These are phyloP conservation scores for Nannobrachium achirus DNA, from an alignment of 2,113 vertebrate species.

Conservation along the genomic window DNA sequence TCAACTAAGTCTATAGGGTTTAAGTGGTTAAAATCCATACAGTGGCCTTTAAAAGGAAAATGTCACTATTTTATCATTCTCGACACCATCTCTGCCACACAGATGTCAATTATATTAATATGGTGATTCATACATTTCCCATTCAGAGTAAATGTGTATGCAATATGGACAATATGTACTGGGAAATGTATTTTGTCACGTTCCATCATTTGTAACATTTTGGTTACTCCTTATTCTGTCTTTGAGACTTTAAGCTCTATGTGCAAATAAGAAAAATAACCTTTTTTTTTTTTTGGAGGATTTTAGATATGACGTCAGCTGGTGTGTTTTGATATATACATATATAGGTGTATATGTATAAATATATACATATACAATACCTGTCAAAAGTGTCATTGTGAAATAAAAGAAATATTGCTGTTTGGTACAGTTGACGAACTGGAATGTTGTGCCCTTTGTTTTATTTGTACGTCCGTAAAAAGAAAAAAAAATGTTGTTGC, in stretches of 20 bases:
- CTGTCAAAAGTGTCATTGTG: conserved; percentile 74
- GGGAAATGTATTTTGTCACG: conserved; percentile 57
- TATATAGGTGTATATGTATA: neutral
- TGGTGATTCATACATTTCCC: conserved; percentile 50
- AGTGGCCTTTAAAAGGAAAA: conserved; percentile 64
- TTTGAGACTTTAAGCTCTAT: conserved; percentile 59
- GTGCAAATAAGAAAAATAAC: conserved; percentile 57
- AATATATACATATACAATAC: conserved; percentile 53
- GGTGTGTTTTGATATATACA: conserved; percentile 64
- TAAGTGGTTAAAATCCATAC: conserved; percentile 38
- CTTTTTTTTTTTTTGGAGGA: conserved; percentile 42
- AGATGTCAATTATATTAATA: conserved; percentile 21
- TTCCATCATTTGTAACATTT: conserved; percentile 59
- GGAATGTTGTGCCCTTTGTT: conserved; percentile 5
- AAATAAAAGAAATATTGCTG: conserved; percentile 76
- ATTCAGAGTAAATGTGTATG: conserved; percentile 73
- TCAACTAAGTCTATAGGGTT: too few relatives aligned
- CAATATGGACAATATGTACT: conserved; percentile 69
- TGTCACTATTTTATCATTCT: conserved; percentile 8
- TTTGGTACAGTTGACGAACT: conserved; percentile 65
- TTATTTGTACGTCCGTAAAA: conserved; percentile 4
- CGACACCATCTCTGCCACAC: conserved; percentile 25
- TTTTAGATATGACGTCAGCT: conserved; percentile 72
- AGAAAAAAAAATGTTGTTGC: too few relatives aligned
- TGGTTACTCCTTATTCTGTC: conserved; percentile 66